Percentiles rank a stretch among this genome's conserved stretches.
These are phyloP conservation scores for Eulemur rufifrons DNA, from an alignment of 2,113 vertebrate genomes.

Conservation along the genomic window DNA sequence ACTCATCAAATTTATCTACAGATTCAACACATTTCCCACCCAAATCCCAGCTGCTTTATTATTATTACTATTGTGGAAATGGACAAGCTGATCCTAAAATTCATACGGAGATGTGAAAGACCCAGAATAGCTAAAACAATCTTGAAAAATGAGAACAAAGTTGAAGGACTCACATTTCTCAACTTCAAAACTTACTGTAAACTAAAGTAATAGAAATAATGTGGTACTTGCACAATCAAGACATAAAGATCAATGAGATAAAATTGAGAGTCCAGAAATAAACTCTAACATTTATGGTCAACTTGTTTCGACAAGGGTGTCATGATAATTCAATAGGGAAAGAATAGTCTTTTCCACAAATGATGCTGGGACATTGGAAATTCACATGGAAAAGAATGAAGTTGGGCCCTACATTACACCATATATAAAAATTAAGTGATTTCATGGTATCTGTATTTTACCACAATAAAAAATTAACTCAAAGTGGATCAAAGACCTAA, in stretches of 20 bases:
- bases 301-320: neutral
- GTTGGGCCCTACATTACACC: neutral
- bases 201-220: neutral
- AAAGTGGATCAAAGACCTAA: neutral
- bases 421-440: neutral
- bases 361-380: neutral
- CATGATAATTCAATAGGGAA: neutral
- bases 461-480: neutral
- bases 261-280: neutral
- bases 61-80: neutral
- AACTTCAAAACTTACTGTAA: neutral
- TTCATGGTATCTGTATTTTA: neutral
- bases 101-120: neutral
- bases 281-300: neutral
- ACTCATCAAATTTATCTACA: neutral
- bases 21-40: neutral
- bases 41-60: neutral
- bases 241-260: neutral
- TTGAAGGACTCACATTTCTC: neutral
- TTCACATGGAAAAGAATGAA: neutral
- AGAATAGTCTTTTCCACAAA: neutral
- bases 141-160: conserved; percentile 6
- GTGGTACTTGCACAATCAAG: neutral
- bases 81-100: neutral
- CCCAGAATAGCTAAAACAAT: neutral